phyloP scores from a whole-genome alignment of 1,140 invertebrate genomes.

The Cotesia vestalis region DNA sequence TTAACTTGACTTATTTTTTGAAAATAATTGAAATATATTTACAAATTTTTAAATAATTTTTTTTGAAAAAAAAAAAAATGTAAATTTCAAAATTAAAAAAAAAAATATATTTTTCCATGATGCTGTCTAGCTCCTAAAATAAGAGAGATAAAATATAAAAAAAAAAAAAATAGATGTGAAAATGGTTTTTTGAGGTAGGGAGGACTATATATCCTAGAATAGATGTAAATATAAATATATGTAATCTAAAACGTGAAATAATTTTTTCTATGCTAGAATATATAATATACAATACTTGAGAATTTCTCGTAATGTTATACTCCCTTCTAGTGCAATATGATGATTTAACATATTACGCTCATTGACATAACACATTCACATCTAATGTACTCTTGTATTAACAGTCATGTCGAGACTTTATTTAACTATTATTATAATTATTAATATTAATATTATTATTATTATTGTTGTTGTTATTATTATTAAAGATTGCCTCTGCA shows the following conservation, averaged over 20 bases:
- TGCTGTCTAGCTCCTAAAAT: not conserved
- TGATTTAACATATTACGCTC: conserved; percentile 25
- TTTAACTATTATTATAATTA: too few species aligned
- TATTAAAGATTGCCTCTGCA: too few species aligned
- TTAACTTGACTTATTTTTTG: too few species aligned
- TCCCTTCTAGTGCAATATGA: not conserved
- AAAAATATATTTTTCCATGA: too few species aligned
- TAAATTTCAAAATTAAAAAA: too few species aligned
- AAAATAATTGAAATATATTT: too few species aligned
- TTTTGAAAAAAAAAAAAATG: too few species aligned
- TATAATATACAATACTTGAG: conserved; percentile 26
- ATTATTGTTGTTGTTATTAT: not conserved
- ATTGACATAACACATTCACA: conserved; percentile 26
- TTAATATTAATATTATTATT: too few species aligned
- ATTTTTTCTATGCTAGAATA: conserved; percentile 16
- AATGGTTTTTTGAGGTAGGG: conserved; percentile 45
- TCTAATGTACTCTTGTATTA: not conserved
- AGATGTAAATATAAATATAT: conserved; percentile 16
- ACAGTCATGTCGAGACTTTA: conserved; percentile 29
- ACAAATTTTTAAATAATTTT: too few species aligned
- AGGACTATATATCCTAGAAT: conserved; percentile 50
- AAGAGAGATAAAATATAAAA: not conserved
- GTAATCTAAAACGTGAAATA: conserved; percentile 48
- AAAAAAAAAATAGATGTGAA: not conserved
- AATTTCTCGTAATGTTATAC: conserved; percentile 21